A percentile compares a stretch with the other conserved stretches of the same genome.
These are phyloP conservation scores for Delichon dasypus DNA, from an alignment of 2,797 vertebrate species.

Conservation along the genomic window DNA sequence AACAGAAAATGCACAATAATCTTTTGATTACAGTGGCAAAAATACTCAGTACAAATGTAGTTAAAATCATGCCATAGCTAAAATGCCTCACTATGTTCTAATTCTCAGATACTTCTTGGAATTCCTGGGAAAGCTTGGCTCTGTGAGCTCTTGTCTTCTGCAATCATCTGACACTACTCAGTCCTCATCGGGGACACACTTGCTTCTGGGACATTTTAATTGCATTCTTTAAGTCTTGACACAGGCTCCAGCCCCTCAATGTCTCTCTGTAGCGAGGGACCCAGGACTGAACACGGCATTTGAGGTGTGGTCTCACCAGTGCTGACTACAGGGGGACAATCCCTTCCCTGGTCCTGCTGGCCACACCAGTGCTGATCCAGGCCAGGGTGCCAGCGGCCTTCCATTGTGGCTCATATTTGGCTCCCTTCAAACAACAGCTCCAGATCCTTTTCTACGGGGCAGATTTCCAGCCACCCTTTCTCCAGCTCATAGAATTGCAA, in stretches of 20 bases:
- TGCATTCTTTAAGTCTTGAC: background rate
- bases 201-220: background rate
- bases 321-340: background rate
- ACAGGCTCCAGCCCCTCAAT: accelerated
- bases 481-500: background rate
- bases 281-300: background rate
- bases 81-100: background rate
- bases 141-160: background rate
- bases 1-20: background rate
- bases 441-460: background rate
- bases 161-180: background rate
- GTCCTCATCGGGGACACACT: background rate
- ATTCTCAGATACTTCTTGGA: background rate
- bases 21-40: background rate
- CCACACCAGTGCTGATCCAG: background rate
- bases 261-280: no score
- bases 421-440: background rate
- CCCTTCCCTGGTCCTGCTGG: background rate
- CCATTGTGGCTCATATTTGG: background rate
- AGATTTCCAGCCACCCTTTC: background rate
- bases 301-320: accelerated
- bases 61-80: background rate
- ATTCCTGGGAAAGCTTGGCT: background rate
- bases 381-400: background rate
- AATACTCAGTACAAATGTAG: background rate